Conservation (phyloP, 2,797 vertebrate genomes). For the Tragopan temminckii region DNA sequence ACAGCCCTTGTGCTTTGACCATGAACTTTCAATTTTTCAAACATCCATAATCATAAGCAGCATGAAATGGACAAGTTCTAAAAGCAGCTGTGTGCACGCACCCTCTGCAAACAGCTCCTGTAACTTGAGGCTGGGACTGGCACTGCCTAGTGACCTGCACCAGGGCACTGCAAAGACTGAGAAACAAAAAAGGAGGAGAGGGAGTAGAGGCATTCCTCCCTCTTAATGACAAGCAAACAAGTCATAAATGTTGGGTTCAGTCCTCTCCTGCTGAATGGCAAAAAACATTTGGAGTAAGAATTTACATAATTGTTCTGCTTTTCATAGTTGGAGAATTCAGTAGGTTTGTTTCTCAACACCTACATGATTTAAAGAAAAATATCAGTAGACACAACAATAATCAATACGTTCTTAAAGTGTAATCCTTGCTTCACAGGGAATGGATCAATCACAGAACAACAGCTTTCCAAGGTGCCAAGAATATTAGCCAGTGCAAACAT, state of each 20-base stretch:
- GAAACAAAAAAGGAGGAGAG: too few species aligned
- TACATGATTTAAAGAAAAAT: neutral
- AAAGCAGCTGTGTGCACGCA: neutral
- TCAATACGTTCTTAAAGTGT: neutral
- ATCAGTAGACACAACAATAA: neutral
- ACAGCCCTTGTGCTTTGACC: neutral
- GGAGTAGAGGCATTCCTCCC: fast-evolving
- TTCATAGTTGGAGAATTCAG: neutral
- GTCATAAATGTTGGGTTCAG: neutral
- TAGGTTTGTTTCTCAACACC: neutral
- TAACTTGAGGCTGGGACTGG: neutral
- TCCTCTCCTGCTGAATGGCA: neutral
- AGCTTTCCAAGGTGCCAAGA: neutral
- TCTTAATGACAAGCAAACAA: neutral
- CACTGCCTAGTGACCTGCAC: neutral
- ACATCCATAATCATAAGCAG: neutral
- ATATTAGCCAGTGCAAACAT: neutral
- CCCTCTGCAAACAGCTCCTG: neutral
- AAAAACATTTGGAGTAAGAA: neutral
- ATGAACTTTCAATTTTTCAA: neutral
- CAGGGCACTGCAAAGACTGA: neutral
- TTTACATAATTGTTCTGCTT: neutral
- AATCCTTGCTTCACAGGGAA: neutral
- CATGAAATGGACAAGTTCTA: neutral
- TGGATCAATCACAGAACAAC: neutral